Conservation (phyloP, 1,140 invertebrate genomes). For the Euglossa dilemma region DNA sequence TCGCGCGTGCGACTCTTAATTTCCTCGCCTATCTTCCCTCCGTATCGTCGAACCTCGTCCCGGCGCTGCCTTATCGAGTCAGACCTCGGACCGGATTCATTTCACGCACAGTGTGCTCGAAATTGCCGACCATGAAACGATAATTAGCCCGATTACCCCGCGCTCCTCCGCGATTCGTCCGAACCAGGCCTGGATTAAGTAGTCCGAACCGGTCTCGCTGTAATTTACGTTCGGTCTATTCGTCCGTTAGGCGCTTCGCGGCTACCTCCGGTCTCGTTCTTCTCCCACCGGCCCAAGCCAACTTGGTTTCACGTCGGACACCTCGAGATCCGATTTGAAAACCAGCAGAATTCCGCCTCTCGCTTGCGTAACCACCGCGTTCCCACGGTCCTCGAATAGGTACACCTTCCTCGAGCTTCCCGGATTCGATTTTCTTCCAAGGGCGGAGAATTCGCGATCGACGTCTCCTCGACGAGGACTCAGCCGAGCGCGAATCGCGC, state of each 20-base stretch:
- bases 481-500: slow-evolving; percentile 33
- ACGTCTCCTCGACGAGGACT: slow-evolving; percentile 11
- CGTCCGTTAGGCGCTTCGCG: no score
- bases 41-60: background rate
- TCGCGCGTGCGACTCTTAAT: background rate
- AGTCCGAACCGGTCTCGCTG: background rate
- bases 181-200: background rate
- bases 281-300: no score
- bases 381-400: no score
- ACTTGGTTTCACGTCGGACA: no score
- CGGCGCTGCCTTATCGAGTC: background rate
- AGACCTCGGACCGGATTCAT: background rate
- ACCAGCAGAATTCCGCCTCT: no score
- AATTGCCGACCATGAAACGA: background rate
- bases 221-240: background rate
- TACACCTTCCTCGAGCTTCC: background rate
- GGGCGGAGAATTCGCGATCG: slow-evolving; percentile 20
- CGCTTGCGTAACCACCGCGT: no score
- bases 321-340: no score
- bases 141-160: slow-evolving; percentile 7
- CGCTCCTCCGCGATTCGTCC: background rate
- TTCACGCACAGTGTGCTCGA: background rate
- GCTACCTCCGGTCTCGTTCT: background rate
- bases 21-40: background rate
- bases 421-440: background rate